These are phyloP conservation scores for Berghia stephanieae DNA, from an alignment of 1,140 invertebrate species.

Conservation along the genomic window DNA sequence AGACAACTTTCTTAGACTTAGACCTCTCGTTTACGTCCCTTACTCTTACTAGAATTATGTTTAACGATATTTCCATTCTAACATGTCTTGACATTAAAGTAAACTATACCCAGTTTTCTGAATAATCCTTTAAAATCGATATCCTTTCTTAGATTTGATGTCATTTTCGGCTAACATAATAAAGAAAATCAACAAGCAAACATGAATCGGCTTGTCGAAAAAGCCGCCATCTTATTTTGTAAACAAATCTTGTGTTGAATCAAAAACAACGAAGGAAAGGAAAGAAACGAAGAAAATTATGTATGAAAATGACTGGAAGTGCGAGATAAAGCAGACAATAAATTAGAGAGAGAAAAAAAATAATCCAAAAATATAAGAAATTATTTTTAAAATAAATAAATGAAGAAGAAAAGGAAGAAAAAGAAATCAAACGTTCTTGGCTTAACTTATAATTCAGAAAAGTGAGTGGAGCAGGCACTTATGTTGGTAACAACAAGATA, in stretches of 20 bases:
- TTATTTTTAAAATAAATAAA: neutral
- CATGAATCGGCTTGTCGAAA: neutral
- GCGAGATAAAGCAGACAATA: no score
- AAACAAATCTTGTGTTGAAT: no score
- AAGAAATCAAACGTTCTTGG: neutral
- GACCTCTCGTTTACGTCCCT: neutral
- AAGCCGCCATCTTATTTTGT: neutral
- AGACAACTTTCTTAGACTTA: neutral
- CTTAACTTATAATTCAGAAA: no score
- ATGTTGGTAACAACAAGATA: no score
- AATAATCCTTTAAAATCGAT: constrained; percentile 54
- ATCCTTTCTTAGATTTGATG: constrained; percentile 43
- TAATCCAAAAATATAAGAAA: neutral
- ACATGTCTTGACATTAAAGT: no score
- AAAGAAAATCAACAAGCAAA: neutral
- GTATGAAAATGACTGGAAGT: no score
- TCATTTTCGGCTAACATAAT: constrained; percentile 31
- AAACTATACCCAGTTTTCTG: constrained; percentile 52
- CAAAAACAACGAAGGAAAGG: no score
- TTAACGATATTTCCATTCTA: no score
- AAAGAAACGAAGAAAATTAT: no score
- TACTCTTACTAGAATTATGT: neutral
- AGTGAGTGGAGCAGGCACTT: no score
- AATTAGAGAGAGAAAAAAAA: neutral
- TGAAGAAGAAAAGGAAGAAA: neutral